Evolutionary conservation across 2,888 invertebrate genomes (phyloP).

Genomic region (Pollenia labialis): DNA sequence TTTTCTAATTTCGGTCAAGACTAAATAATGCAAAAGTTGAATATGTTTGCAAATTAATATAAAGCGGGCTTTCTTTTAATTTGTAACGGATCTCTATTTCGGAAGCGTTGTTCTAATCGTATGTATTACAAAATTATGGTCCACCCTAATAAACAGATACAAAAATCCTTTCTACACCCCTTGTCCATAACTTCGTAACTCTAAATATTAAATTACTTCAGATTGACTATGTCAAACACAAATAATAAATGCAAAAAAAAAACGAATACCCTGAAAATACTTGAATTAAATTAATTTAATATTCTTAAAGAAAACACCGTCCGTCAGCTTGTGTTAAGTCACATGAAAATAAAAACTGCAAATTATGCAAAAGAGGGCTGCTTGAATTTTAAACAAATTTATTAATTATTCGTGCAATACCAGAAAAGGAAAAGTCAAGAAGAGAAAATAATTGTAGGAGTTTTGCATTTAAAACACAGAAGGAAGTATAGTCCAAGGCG

Average conservation of each 20-base stretch:
- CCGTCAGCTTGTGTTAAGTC: neutral
- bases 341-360: constrained; percentile 28
- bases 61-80: no score
- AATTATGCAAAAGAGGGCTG: constrained; percentile 35
- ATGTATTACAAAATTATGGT: neutral
- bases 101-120: no score
- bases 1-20: no score
- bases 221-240: neutral
- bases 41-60: no score
- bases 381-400: constrained; percentile 33
- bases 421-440: neutral
- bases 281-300: constrained; percentile 45
- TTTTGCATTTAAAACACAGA: neutral
- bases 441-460: constrained; percentile 5
- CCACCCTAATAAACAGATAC: neutral
- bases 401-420: constrained; percentile 25
- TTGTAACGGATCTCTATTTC: no score
- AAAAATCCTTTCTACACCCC: neutral
- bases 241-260: neutral
- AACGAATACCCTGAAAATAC: neutral
- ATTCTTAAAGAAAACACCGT: constrained; percentile 26
- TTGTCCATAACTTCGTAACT: neutral
- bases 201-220: constrained; percentile 35
- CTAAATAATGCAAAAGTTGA: no score
- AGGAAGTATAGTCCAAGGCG: neutral